Evolutionary conservation across 2,888 invertebrate genomes (phyloP).

Genomic region (Octonoba sinensis): DNA sequence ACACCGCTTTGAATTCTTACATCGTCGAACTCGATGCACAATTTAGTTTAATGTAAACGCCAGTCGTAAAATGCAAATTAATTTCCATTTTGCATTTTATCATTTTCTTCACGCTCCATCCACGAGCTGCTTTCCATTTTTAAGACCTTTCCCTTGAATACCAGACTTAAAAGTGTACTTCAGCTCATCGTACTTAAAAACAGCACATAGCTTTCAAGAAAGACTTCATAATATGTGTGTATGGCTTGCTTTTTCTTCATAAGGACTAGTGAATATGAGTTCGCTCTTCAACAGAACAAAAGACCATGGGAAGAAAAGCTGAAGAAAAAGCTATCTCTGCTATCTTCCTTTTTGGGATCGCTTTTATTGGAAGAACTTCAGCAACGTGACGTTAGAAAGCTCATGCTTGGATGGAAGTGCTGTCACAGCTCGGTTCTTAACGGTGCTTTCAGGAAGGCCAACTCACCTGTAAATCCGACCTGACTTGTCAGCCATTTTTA

Average conservation of each 20-base stretch:
- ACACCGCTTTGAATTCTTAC: too few species aligned
- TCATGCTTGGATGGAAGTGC: constrained; percentile 22
- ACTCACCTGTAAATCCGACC: too few species aligned
- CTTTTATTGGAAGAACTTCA: constrained; percentile 19
- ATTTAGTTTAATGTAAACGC: too few species aligned
- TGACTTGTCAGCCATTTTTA: too few species aligned
- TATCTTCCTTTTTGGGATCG: constrained; percentile 26
- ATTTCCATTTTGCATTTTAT: too few species aligned
- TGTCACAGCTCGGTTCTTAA: not conserved
- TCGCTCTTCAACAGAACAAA: constrained; percentile 17
- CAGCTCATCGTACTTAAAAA: constrained; percentile 4
- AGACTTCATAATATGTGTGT: not conserved
- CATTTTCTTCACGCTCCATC: too few species aligned
- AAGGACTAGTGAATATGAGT: not conserved
- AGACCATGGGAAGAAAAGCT: not conserved
- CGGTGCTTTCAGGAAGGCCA: not conserved
- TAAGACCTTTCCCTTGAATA: too few species aligned
- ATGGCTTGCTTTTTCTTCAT: not conserved
- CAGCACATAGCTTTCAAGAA: constrained; percentile 14
- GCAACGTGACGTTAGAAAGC: constrained; percentile 30
- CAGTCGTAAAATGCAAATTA: too few species aligned
- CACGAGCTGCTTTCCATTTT: too few species aligned
- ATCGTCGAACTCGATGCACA: too few species aligned
- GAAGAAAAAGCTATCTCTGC: constrained; percentile 1
- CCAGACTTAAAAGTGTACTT: too few species aligned